A percentile compares a stretch with the other conserved stretches of the same genome.
These are phyloP conservation scores for Nettapus auritus DNA, from an alignment of 2,113 vertebrate genomes.

Conservation along the genomic window DNA sequence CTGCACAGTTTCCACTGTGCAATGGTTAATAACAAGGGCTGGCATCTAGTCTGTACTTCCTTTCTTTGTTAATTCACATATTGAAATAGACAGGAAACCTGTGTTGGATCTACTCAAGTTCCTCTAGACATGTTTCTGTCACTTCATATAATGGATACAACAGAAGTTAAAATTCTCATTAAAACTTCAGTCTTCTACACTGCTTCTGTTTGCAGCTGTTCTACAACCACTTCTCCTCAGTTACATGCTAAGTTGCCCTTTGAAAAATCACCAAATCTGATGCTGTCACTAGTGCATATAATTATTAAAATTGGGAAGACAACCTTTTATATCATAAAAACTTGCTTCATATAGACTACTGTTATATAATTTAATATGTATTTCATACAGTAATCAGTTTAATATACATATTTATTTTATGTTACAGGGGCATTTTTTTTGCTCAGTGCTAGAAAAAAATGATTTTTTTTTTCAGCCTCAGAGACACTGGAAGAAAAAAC, in stretches of 20 bases:
- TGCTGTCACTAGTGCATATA: neutral
- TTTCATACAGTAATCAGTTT: neutral
- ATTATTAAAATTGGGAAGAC: neutral
- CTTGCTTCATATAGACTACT: neutral
- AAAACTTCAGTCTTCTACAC: neutral
- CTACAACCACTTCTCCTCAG: neutral
- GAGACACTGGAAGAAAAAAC: neutral
- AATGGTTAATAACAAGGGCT: neutral
- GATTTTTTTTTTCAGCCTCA: neutral
- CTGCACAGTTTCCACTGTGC: neutral
- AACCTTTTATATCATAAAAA: neutral
- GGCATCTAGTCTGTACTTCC: neutral
- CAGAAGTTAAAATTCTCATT: neutral
- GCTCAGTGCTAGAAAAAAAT: neutral
- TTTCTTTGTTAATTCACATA: neutral
- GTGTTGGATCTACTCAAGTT: neutral
- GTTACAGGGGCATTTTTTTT: neutral
- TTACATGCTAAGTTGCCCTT: neutral
- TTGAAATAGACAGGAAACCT: neutral
- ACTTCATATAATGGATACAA: neutral
- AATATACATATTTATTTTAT: neutral
- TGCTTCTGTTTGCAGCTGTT: neutral
- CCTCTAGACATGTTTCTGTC: neutral
- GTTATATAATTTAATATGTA: neutral
- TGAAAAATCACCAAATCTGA: neutral